A percentile compares a stretch with the other conserved stretches of the same genome.
Evolutionary conservation across 2,888 invertebrate genomes (phyloP).

Genomic region (Amiota minor): DNA sequence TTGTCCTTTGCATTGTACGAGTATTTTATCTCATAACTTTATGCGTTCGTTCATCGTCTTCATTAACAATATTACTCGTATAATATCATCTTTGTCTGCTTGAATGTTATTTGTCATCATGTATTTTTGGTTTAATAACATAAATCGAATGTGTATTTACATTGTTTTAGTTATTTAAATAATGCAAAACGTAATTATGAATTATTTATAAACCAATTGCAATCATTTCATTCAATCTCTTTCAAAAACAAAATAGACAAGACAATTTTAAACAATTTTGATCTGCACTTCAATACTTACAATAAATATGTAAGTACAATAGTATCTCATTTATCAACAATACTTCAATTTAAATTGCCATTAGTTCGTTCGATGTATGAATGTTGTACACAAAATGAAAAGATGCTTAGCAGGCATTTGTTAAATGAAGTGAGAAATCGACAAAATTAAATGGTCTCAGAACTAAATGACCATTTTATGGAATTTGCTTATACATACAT

Average conservation of each 20-base stretch:
- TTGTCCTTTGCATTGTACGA: background rate
- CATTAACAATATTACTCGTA: too few species aligned
- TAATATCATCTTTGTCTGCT: too few species aligned
- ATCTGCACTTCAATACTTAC: background rate
- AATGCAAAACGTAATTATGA: conserved; percentile 44
- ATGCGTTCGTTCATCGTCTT: too few species aligned
- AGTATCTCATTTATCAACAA: too few species aligned
- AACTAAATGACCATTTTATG: conserved; percentile 3
- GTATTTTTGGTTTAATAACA: conserved; percentile 47
- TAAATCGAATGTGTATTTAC: too few species aligned
- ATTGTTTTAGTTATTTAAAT: conserved; percentile 31
- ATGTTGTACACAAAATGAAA: too few species aligned
- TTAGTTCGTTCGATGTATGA: too few species aligned
- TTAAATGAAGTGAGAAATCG: conserved; percentile 17
- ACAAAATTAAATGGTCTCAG: conserved; percentile 12
- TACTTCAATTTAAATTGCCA: too few species aligned
- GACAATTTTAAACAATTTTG: conserved; percentile 1
- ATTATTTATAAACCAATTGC: conserved; percentile 52
- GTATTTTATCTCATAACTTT: too few species aligned
- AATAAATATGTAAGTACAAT: too few species aligned
- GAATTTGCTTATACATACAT: too few species aligned
- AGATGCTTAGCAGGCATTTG: conserved; percentile 14
- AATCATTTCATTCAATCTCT: background rate
- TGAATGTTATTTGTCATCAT: conserved; percentile 41
- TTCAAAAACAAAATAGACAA: background rate